phyloP scores from a whole-genome alignment of 2,113 vertebrate species.

The Rissa tridactyla region DNA sequence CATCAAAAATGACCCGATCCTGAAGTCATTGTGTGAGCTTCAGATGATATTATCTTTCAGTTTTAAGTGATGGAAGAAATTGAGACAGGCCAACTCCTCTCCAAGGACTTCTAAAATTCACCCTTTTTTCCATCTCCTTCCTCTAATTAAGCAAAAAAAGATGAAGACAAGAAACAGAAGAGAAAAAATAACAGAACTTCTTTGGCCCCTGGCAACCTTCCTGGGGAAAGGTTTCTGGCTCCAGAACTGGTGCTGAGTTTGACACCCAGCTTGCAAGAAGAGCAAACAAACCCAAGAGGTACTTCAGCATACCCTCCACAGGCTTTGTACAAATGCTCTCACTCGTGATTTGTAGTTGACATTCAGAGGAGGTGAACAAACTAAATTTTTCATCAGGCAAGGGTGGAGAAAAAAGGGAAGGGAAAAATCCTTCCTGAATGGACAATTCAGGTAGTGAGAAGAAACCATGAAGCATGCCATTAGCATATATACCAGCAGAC shows the following conservation, averaged over 20 bases:
- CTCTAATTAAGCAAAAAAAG: not conserved
- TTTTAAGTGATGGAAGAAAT: not conserved
- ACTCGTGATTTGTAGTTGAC: not conserved
- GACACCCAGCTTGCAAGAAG: not conserved
- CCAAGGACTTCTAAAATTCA: not conserved
- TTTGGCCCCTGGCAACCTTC: accelerated
- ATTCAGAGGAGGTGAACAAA: not conserved
- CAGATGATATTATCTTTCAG: not conserved
- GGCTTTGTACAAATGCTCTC: not conserved
- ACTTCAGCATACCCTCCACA: not conserved
- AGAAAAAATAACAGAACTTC: not conserved
- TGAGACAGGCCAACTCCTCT: not conserved
- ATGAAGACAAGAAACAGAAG: not conserved
- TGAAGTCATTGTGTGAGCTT: not conserved
- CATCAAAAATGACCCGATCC: not conserved
- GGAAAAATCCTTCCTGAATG: not conserved
- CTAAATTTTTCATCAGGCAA: not conserved
- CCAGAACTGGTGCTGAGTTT: not conserved
- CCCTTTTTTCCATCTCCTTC: not conserved
- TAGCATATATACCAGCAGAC: not conserved
- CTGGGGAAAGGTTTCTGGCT: not conserved
- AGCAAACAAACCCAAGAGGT: not conserved
- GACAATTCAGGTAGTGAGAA: not conserved
- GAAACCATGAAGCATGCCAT: not conserved
- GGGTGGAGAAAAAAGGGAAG: not conserved